Conservation (phyloP, 2,888 invertebrate genomes). For the Oligia strigilis region DNA sequence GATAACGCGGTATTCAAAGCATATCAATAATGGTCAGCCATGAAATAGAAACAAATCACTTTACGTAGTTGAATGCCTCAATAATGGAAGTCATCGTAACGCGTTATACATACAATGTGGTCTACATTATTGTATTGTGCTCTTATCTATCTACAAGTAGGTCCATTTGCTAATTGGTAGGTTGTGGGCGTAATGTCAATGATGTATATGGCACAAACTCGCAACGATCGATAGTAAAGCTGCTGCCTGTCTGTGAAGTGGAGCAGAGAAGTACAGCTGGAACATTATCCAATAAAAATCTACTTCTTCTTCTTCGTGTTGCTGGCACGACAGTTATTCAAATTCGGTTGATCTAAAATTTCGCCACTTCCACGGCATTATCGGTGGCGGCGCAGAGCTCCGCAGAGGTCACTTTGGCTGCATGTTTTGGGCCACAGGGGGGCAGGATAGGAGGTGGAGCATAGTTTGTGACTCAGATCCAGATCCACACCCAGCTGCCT, state of each 20-base stretch:
- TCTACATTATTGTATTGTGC: conserved; percentile 1
- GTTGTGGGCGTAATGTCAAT: conserved; percentile 10
- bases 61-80: not conserved
- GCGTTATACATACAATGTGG: conserved; percentile 13
- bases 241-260: not conserved
- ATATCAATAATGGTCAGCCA: conserved; percentile 13
- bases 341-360: not conserved
- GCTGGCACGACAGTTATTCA: not conserved
- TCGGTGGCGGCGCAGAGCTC: not conserved
- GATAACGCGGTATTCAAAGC: conserved; percentile 19
- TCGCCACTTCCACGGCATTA: not conserved
- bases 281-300: not conserved
- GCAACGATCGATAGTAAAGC: not conserved
- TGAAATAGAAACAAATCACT: conserved; percentile 28
- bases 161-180: conserved; percentile 27
- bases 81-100: conserved; percentile 21
- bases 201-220: not conserved
- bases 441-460: not conserved
- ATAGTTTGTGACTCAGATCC: not conserved
- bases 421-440: not conserved
- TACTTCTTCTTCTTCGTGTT: not conserved
- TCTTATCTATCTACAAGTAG: conserved; percentile 25
- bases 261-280: not conserved
- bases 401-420: not conserved
- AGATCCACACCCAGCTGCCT: not conserved